phyloP scores from a whole-genome alignment of 2,113 vertebrate species.

The Mus pahari region DNA sequence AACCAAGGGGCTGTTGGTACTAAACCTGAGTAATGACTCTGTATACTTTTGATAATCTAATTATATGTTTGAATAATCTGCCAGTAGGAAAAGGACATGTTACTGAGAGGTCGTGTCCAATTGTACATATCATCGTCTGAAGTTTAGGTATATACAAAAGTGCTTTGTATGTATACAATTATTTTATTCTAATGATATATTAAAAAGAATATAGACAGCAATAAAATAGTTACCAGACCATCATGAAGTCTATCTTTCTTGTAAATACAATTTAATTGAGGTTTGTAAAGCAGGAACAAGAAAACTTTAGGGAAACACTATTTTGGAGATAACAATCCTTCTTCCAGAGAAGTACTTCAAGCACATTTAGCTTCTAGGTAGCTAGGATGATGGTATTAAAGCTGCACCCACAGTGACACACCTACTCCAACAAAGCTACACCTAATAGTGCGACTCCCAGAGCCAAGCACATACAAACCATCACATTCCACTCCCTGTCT shows the following conservation, averaged over 20 bases:
- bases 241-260: slow-evolving; percentile 38
- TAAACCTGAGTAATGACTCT: not conserved
- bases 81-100: not conserved
- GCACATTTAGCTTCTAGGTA: not conserved
- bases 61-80: slow-evolving; percentile 4
- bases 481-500: no score
- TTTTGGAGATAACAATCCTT: not conserved
- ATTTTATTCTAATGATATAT: not conserved
- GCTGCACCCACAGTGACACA: no score
- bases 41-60: not conserved
- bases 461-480: no score
- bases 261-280: slow-evolving; percentile 58
- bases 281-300: slow-evolving; percentile 40
- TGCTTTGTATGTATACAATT: not conserved
- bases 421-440: no score
- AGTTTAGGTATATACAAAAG: not conserved
- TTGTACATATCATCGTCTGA: not conserved
- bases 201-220: slow-evolving; percentile 11
- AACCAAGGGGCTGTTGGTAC: not conserved
- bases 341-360: slow-evolving; percentile 9
- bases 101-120: not conserved
- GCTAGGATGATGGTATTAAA: no score
- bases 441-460: no score
- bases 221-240: slow-evolving; percentile 31
- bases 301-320: not conserved